These are phyloP conservation scores for Agrotis segetum DNA, from an alignment of 2,888 invertebrate species.

Conservation along the genomic window DNA sequence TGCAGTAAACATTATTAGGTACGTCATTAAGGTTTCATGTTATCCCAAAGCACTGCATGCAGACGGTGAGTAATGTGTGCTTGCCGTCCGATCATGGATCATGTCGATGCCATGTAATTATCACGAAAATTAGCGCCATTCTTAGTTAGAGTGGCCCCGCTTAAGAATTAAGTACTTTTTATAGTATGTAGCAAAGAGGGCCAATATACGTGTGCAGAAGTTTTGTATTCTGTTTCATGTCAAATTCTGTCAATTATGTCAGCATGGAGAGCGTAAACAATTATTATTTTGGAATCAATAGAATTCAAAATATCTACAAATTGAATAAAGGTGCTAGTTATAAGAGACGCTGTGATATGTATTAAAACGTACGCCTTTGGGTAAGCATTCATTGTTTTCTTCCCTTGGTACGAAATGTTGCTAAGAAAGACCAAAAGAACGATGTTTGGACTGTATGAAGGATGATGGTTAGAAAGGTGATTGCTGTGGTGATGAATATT, in stretches of 20 bases:
- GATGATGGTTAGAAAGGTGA: too few species aligned
- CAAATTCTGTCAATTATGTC: neutral
- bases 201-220: neutral
- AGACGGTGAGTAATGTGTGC: too few species aligned
- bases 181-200: neutral
- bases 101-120: too few species aligned
- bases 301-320: neutral
- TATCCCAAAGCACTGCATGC: too few species aligned
- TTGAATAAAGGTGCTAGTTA: neutral
- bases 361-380: neutral
- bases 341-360: neutral
- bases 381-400: neutral
- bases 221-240: neutral
- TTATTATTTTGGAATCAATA: neutral
- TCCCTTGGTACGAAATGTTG: neutral
- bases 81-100: too few species aligned
- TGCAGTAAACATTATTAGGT: neutral
- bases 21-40: neutral
- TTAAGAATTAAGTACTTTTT: too few species aligned
- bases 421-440: too few species aligned
- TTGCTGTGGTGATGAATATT: too few species aligned
- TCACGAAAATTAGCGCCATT: too few species aligned
- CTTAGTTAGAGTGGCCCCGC: too few species aligned
- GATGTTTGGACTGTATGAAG: too few species aligned
- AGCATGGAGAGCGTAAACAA: neutral